Conservation (phyloP, 2,888 invertebrate genomes). For the Globia sparganii region DNA sequence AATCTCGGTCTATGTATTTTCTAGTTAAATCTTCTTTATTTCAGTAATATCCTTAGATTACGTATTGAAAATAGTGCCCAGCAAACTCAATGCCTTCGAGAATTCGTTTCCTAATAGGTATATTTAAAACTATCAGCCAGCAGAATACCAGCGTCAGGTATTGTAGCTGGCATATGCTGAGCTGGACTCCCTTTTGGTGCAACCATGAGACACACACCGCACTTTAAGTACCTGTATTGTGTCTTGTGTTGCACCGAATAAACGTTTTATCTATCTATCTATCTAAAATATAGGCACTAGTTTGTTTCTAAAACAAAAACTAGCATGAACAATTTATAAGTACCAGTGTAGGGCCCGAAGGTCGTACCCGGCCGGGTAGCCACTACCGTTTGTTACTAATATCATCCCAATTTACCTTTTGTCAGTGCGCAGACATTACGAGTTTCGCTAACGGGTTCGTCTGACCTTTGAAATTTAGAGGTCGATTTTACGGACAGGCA, state of each 20-base stretch:
- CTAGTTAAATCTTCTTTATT: slow-evolving; percentile 19
- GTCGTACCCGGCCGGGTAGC: slow-evolving; percentile 23
- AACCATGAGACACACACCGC: too few relatives aligned
- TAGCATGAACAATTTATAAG: slow-evolving; percentile 45
- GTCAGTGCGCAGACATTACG: slow-evolving; percentile 52
- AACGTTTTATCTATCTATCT: too few relatives aligned
- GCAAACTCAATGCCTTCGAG: slow-evolving; percentile 3
- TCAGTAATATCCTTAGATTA: neutral
- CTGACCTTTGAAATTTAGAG: slow-evolving; percentile 61
- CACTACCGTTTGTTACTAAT: slow-evolving; percentile 43
- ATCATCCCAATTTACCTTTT: slow-evolving; percentile 61
- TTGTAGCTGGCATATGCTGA: too few relatives aligned
- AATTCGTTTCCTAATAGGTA: slow-evolving; percentile 15
- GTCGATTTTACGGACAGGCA: slow-evolving; percentile 49
- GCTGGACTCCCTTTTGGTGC: too few relatives aligned
- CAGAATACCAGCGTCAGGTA: too few relatives aligned
- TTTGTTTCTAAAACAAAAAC: slow-evolving; percentile 23
- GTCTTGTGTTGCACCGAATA: too few relatives aligned
- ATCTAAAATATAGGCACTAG: slow-evolving; percentile 16
- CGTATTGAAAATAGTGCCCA: neutral
- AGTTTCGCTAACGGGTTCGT: slow-evolving; percentile 60
- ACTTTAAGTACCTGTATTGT: too few relatives aligned
- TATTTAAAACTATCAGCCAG: slow-evolving; percentile 15
- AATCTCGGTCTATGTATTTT: neutral
- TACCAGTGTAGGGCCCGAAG: slow-evolving; percentile 27